A percentile compares a stretch with the other conserved stretches of the same genome.
Conservation (phyloP, 2,888 invertebrate genomes). For the Tryphoninae sp. region DNA sequence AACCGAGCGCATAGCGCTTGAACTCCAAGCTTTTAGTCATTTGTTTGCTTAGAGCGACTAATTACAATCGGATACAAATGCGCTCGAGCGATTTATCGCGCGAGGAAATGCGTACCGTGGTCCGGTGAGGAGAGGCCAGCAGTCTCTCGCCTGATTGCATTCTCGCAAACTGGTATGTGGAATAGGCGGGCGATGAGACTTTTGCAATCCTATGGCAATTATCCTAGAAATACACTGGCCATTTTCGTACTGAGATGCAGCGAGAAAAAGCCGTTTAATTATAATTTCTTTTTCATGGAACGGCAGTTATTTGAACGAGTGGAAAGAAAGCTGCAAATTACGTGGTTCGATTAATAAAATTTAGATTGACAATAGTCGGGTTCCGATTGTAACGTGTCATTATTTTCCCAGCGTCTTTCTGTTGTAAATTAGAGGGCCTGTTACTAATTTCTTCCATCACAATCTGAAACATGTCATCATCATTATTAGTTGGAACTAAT, state of each 20-base stretch:
- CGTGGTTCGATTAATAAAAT: neutral
- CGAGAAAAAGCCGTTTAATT: neutral
- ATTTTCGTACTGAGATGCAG: constrained; percentile 1
- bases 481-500: no score
- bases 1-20: constrained; percentile 4
- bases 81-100: constrained; percentile 63
- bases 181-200: constrained; percentile 4
- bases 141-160: constrained; percentile 59
- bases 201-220: constrained; percentile 30
- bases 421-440: no score
- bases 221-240: constrained; percentile 24
- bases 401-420: no score
- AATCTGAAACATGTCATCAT: no score
- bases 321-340: neutral
- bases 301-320: neutral
- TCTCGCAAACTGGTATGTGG: constrained; percentile 44
- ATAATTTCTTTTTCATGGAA: constrained; percentile 3
- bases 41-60: constrained; percentile 81
- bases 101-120: constrained; percentile 37
- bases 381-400: no score
- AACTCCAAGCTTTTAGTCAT: constrained; percentile 70
- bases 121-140: neutral
- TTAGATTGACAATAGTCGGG: no score
- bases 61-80: constrained; percentile 81
- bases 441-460: no score